Percentiles rank a stretch among this genome's conserved stretches.
phyloP scores from a whole-genome alignment of 2,113 vertebrate genomes.

The Serinus canaria region DNA sequence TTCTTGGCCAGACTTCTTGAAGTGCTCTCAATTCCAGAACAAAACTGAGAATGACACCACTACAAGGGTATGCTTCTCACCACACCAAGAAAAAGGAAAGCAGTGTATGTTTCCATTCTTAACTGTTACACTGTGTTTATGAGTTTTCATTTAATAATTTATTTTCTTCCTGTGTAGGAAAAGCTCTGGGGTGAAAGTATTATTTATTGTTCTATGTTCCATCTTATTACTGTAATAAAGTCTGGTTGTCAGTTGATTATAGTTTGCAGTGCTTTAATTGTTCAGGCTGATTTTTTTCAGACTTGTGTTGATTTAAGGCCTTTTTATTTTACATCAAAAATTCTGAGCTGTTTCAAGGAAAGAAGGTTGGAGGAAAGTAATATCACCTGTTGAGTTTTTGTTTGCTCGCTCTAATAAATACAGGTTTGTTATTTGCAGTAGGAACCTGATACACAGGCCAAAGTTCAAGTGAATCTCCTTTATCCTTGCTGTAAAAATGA shows the following conservation, averaged over 20 bases:
- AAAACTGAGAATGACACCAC: conserved; percentile 51
- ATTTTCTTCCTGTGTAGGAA: background rate
- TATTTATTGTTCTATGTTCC: background rate
- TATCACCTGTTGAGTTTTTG: background rate
- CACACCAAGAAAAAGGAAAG: conserved; percentile 78
- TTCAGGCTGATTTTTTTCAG: background rate
- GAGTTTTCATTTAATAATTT: background rate
- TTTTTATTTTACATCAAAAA: background rate
- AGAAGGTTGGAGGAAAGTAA: background rate
- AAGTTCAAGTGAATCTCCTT: background rate
- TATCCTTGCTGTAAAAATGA: background rate
- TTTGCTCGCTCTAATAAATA: background rate
- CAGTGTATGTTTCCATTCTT: conserved; percentile 74
- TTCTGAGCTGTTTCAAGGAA: background rate
- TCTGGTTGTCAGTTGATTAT: background rate
- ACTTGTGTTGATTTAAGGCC: background rate
- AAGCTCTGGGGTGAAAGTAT: background rate
- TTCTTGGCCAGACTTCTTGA: conserved; percentile 92
- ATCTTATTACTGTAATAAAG: background rate
- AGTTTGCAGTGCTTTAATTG: background rate
- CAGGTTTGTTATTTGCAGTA: background rate
- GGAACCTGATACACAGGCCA: background rate
- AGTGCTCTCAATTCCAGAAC: conserved; percentile 89
- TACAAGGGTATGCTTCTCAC: conserved; percentile 79
- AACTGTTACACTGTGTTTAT: background rate